Base-by-base conservation (phyloP, 1,140 invertebrate genomes). In the Cotesia typhae region DNA sequence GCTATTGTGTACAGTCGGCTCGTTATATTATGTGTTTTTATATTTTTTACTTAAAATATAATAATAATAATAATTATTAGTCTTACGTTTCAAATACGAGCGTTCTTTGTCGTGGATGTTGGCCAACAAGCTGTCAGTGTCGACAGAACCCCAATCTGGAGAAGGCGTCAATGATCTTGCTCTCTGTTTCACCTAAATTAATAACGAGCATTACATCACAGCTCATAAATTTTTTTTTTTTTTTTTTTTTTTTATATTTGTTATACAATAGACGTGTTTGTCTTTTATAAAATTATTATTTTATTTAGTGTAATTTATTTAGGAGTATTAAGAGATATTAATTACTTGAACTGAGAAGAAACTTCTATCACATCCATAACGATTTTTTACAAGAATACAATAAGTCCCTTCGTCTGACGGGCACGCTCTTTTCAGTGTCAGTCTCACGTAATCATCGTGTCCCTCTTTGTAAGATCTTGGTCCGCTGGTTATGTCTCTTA, bases 391-490 rank as follows among this genome's bases (percentile, higher is more conserved):
- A 17, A 98, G 88, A 72, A 99, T 94, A 64, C 95, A 98, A 83
- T 99, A 99, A 4, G 95, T 96, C 6, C 97, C 98, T 71, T 94
- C 92, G 82, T 99, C 98, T 59, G 95, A 91, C 5, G 92, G 88
- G 68, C 91, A 90, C 0, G 94, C 92, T 79, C 96, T 92, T 81
- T 95, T 95, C 74, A 99, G 89, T 6, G 95, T 94, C 57, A 99
- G 91, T 77, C 94, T 92, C 37, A 93, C 91, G 70, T 94, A 95
- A 83, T 96, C 94, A 77, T 95, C 93, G 51, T 93, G 91, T 1
- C 90, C 91, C 85, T 96, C 94, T 84, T 93, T 94, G 81, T 93
- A 89, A 0, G 93, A 92, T 51, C 94, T 87, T 67, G 91, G 90
- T 77, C 91, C 92, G 76, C 91, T 91, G 6, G 93, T 94, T 37